Evolutionary conservation across 2,113 vertebrate genomes (phyloP).

Genomic region (Spermophilus dauricus): DNA sequence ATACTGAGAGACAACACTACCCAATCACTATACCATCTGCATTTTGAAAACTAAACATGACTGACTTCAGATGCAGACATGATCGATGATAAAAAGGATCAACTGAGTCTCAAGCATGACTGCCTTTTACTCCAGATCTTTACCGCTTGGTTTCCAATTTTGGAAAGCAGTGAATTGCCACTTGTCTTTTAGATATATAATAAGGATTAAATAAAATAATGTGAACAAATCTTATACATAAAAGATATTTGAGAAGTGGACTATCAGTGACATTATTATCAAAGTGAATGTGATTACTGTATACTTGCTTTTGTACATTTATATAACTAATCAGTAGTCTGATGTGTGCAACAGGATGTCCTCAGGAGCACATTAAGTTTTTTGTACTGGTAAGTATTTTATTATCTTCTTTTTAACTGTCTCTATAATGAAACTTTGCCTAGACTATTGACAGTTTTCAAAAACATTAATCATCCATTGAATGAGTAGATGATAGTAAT

Average conservation of each 20-base stretch:
- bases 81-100: background rate
- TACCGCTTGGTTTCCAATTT: background rate
- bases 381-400: too few species aligned
- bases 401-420: too few species aligned
- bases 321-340: background rate
- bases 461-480: too few species aligned
- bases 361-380: background rate
- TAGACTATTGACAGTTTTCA: too few species aligned
- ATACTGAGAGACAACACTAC: too few species aligned
- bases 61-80: background rate
- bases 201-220: constrained; percentile 30
- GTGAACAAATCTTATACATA: background rate
- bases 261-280: background rate
- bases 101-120: background rate
- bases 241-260: background rate
- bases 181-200: background rate
- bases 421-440: too few species aligned
- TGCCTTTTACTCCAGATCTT: background rate
- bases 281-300: background rate
- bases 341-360: background rate
- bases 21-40: background rate
- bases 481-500: too few species aligned
- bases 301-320: background rate
- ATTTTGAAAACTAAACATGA: background rate
- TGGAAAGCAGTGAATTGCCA: background rate